A percentile compares a stretch with the other conserved stretches of the same genome.
Evolutionary conservation across 2,113 vertebrate genomes (phyloP).

Genomic region (Dipodomys spectabilis): DNA sequence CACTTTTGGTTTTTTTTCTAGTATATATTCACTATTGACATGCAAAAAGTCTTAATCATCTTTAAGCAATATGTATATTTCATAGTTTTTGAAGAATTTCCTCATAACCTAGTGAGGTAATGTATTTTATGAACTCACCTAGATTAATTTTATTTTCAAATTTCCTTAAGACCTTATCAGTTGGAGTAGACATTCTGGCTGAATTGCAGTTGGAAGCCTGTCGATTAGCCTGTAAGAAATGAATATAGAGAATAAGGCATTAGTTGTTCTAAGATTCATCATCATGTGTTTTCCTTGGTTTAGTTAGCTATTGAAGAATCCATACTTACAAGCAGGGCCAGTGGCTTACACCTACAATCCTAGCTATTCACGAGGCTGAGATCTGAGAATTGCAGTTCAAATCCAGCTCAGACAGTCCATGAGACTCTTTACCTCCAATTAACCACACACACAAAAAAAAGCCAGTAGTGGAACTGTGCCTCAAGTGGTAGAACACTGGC

Average conservation of each 20-base stretch:
- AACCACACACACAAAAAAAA: no score
- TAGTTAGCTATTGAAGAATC: neutral
- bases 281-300: neutral
- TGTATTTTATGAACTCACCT: slow-evolving; percentile 83
- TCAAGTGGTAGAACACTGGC: no score
- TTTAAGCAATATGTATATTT: neutral
- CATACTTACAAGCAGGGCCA: neutral
- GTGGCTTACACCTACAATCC: no score
- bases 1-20: no score
- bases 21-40: neutral
- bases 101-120: neutral
- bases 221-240: slow-evolving; percentile 87
- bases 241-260: neutral
- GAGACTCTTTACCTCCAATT: no score
- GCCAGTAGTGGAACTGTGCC: no score
- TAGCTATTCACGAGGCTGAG: no score
- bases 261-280: neutral
- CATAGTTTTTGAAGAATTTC: neutral
- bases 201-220: slow-evolving; percentile 81
- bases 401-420: no score
- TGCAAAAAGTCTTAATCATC: neutral
- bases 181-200: slow-evolving; percentile 87
- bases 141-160: slow-evolving; percentile 92
- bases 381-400: no score
- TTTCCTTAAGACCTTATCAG: slow-evolving; percentile 89